Percentiles rank a stretch among this genome's conserved stretches.
These are phyloP conservation scores for Rhagonycha lutea DNA, from an alignment of 2,888 invertebrate species.

Conservation along the genomic window DNA sequence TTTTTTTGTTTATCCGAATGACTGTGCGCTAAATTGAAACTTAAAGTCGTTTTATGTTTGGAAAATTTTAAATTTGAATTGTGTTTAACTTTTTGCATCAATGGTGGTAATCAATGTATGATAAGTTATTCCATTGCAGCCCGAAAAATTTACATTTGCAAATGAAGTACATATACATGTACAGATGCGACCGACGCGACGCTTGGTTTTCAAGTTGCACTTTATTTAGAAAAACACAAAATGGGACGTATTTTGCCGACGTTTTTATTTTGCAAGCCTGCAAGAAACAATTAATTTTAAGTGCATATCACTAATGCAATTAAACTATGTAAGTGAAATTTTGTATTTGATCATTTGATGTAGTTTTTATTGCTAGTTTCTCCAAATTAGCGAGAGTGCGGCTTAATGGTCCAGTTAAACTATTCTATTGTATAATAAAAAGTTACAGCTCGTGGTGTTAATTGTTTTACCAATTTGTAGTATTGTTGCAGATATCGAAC, in stretches of 20 bases:
- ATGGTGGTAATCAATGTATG: neutral
- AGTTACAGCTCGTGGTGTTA: constrained; percentile 15
- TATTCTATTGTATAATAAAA: constrained; percentile 20
- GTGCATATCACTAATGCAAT: neutral
- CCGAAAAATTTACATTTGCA: neutral
- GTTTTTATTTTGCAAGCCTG: constrained; percentile 59
- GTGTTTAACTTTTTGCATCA: neutral
- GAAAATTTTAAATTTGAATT: neutral
- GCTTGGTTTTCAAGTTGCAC: neutral
- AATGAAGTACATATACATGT: neutral
- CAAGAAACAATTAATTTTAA: constrained; percentile 48
- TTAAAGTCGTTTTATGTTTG: neutral
- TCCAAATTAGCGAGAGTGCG: constrained; percentile 24
- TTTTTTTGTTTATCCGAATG: neutral
- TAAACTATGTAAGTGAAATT: constrained; percentile 22
- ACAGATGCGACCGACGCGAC: neutral
- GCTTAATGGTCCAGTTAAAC: constrained; percentile 23
- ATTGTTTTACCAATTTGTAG: constrained; percentile 8
- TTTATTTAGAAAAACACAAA: neutral
- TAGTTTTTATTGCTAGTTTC: constrained; percentile 23
- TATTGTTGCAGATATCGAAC: neutral
- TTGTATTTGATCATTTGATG: constrained; percentile 17
- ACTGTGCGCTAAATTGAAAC: neutral
- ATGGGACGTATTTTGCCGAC: neutral
- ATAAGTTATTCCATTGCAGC: neutral